phyloP scores from a whole-genome alignment of 2,113 vertebrate genomes.

The Rhabdornis inornatus region DNA sequence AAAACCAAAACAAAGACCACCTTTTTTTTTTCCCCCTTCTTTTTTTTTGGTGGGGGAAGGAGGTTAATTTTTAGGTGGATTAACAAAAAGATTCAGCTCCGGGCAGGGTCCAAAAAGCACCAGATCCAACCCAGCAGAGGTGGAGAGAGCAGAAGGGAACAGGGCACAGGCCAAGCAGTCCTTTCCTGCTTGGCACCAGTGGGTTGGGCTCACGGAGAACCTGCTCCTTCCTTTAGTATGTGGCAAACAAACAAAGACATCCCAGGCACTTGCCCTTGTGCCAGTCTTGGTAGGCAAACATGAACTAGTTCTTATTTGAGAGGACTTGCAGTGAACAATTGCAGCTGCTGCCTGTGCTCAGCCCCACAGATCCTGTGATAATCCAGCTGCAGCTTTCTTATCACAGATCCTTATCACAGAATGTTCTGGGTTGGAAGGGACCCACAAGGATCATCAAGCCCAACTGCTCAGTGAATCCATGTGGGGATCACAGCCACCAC shows the following conservation, averaged over 20 bases:
- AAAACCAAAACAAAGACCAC: background rate
- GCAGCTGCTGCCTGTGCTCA: background rate
- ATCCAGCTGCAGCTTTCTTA: background rate
- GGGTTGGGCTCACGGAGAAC: background rate
- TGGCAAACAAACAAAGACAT: background rate
- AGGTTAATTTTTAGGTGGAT: background rate
- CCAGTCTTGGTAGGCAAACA: background rate
- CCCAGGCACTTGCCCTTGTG: background rate
- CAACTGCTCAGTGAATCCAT: background rate
- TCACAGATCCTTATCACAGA: background rate
- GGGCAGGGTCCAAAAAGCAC: background rate
- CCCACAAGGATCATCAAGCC: background rate
- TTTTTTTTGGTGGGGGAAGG: rapidly evolving
- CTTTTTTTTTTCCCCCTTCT: no score
- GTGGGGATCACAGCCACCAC: no score
- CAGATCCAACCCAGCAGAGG: rapidly evolving
- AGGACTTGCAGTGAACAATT: background rate
- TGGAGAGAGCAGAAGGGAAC: background rate
- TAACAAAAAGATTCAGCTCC: background rate
- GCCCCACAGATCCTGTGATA: background rate
- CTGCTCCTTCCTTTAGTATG: background rate
- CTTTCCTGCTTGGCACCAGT: background rate
- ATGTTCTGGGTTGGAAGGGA: background rate
- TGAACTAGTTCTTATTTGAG: background rate
- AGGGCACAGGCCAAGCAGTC: background rate